phyloP scores from a whole-genome alignment of 2,888 invertebrate genomes.

The Chaetogeoica ovagalla region DNA sequence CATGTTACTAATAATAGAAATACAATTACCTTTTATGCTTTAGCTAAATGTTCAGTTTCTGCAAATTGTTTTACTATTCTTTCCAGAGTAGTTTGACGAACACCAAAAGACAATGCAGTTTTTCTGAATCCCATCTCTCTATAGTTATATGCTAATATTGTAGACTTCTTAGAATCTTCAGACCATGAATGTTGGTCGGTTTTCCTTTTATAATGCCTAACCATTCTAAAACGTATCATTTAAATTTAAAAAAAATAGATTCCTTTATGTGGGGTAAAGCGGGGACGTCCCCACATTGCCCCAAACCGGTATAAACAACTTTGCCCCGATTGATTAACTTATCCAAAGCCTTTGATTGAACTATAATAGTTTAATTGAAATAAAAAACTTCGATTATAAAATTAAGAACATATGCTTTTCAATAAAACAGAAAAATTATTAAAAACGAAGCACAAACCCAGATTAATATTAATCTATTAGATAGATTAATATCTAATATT shows the following conservation, averaged over 20 bases:
- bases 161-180: too few species aligned
- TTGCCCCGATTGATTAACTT: conserved; percentile 16
- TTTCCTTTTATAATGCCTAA: neutral
- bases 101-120: too few species aligned
- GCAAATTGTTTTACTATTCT: too few species aligned
- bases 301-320: conserved; percentile 6
- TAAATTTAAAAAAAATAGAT: neutral
- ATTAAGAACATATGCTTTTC: neutral
- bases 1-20: too few species aligned
- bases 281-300: conserved; percentile 8
- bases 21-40: too few species aligned
- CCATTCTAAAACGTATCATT: neutral
- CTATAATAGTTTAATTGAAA: neutral
- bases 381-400: neutral
- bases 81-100: too few species aligned
- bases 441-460: neutral
- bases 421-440: neutral
- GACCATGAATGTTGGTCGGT: too few species aligned
- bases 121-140: too few species aligned
- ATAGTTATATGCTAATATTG: too few species aligned
- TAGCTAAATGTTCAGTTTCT: too few species aligned
- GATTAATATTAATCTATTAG: too few species aligned
- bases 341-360: conserved; percentile 1
- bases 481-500: too few species aligned
- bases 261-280: neutral